Conservation (phyloP, 2,113 vertebrate species). For the Cheilinus undulatus region DNA sequence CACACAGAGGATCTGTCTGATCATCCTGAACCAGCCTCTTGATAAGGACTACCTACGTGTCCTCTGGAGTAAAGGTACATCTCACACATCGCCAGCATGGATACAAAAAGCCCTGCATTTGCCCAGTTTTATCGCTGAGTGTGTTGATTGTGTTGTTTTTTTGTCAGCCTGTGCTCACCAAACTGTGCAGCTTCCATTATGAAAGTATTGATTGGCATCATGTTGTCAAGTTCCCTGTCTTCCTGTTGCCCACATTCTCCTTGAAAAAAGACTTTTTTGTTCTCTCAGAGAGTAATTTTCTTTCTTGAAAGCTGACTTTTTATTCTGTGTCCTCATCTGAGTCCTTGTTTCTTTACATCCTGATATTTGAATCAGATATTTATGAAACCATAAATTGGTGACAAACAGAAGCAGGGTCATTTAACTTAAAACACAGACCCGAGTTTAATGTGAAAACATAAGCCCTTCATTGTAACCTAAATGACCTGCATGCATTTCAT, state of each 20-base stretch:
- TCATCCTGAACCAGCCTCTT: conserved; percentile 84
- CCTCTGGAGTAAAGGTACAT: conserved; percentile 85
- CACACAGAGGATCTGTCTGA: conserved; percentile 80
- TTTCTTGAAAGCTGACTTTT: conserved; percentile 10
- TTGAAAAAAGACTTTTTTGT: conserved; percentile 8
- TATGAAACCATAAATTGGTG: background rate
- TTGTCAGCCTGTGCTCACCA: conserved; percentile 14
- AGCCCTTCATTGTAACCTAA: background rate
- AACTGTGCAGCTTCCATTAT: conserved; percentile 1
- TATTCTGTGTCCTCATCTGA: conserved; percentile 1
- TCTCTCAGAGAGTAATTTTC: conserved; percentile 10
- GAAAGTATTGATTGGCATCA: conserved; percentile 32
- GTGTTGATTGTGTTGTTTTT: conserved; percentile 13
- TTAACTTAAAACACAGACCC: background rate
- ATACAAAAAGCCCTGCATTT: conserved; percentile 22
- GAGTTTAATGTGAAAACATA: background rate
- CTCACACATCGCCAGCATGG: conserved; percentile 11
- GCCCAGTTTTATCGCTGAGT: conserved; percentile 16
- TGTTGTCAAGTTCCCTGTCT: no score
- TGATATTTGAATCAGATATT: background rate
- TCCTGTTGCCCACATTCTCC: conserved; percentile 19
- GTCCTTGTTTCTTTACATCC: background rate
- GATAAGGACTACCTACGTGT: conserved; percentile 75
- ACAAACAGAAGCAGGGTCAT: background rate
- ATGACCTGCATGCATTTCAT: background rate